Evolutionary conservation across 92 coral and sea anemone genomes (phyloP), one percentile per base, ranked within the genome.

Genomic region (Umimayanthus kanabou): DNA sequence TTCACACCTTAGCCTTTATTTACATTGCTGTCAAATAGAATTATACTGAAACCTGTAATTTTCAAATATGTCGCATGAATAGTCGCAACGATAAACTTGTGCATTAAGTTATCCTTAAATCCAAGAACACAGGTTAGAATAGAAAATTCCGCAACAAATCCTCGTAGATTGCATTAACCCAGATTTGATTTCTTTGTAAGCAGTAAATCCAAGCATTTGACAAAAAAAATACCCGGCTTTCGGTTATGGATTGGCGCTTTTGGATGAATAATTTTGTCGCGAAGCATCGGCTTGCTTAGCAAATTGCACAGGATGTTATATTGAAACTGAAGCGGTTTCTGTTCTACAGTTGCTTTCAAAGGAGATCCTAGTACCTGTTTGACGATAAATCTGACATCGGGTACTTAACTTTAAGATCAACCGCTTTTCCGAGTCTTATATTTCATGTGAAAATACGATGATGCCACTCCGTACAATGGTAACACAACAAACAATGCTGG

Each of bases 1-100:
- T 83, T 83, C 87, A 83, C 87, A 83, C 87, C 87, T 83, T 22
- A 45, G 28, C 78, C 37, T 71, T 9, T 83, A 70, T 83, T 83
- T 70, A 45, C 66, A 67, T 83, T 83, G 87, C 71, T 66, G 77
- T 83, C 79, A 72, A 83, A 67, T 29, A 83, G 70, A n/a, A 71
- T 83, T 83, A 45, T 30, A 83, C 43, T 39, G 16, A 49, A 16
- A 83, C 67, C 77, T 45, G 77, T 26, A 83, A 83, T 13, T 72
- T 70, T 47, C 40, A 83, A 83, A 83, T 69, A 70, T 83, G 61
- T 71, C 40, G 42, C 26, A 42, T 50, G 43, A 71, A 73, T 70
- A 69, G 37, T 47, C 76, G 47, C 43, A 28, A 45, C 67, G 26
- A 69, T 28, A 71, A 6, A 16, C n/a, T 28, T 42, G 20, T 8